Evolutionary conservation across 2,888 invertebrate species (phyloP).

Genomic region (Leucania comma): DNA sequence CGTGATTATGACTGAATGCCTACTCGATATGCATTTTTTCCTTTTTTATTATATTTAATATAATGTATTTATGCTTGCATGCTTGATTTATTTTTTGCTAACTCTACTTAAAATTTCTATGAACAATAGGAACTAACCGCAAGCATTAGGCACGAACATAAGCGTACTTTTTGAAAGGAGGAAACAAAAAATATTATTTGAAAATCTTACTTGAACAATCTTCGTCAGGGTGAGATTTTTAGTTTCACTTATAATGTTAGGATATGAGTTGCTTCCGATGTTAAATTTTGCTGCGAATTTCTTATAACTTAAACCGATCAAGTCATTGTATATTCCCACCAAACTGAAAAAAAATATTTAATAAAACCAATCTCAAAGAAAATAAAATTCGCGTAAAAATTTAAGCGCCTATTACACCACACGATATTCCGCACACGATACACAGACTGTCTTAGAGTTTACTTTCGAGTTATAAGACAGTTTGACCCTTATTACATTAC

Average conservation of each 20-base stretch:
- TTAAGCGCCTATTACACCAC: too few species aligned
- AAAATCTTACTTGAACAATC: slow-evolving; percentile 92
- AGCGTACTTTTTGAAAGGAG: not conserved
- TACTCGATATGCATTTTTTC: too few species aligned
- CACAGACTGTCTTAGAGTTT: too few species aligned
- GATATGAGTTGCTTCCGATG: slow-evolving; percentile 94
- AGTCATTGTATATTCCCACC: slow-evolving; percentile 91
- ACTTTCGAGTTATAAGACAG: too few species aligned
- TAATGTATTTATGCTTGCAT: too few species aligned
- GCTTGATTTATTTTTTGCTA: too few species aligned
- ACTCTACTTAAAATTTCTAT: too few species aligned
- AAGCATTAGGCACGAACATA: not conserved
- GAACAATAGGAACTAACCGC: too few species aligned
- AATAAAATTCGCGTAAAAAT: not conserved
- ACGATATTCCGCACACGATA: too few species aligned
- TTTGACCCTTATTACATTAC: too few species aligned
- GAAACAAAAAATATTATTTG: not conserved
- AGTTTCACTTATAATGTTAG: slow-evolving; percentile 92
- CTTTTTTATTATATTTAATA: too few species aligned
- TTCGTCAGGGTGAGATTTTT: slow-evolving; percentile 94
- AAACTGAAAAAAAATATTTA: slow-evolving; percentile 85
- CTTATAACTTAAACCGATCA: slow-evolving; percentile 91
- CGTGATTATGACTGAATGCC: too few species aligned
- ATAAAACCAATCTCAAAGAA: not conserved
- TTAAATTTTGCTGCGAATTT: slow-evolving; percentile 90